Evolutionary conservation across 2,888 invertebrate genomes (phyloP).

Genomic region (Cheilosia urbana): DNA sequence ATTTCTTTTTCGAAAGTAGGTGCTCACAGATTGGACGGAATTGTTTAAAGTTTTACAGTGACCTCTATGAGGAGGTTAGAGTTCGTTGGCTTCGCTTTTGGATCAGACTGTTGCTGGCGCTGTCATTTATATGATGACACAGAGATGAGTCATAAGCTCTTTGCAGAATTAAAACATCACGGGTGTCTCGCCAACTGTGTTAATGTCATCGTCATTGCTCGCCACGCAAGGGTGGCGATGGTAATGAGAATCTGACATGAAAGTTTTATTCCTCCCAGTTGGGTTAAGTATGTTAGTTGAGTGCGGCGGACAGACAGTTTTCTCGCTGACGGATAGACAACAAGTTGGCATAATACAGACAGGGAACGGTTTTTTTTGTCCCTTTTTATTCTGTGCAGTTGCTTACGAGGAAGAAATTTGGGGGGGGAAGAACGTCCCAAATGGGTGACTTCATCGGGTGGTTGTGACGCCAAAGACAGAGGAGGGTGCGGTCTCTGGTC

Average conservation of each 20-base stretch:
- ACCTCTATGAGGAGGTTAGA: slow-evolving; percentile 49
- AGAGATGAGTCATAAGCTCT: slow-evolving; percentile 31
- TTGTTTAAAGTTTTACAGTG: slow-evolving; percentile 32
- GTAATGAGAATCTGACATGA: slow-evolving; percentile 72
- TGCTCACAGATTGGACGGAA: background rate
- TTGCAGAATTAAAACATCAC: slow-evolving; percentile 47
- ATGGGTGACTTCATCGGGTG: slow-evolving; percentile 45
- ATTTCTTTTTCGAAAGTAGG: slow-evolving; percentile 17
- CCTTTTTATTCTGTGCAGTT: background rate
- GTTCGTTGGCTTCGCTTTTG: slow-evolving; percentile 22
- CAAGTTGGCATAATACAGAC: background rate
- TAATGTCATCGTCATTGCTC: slow-evolving; percentile 16
- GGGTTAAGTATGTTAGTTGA: slow-evolving; percentile 28
- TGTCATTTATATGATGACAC: slow-evolving; percentile 2
- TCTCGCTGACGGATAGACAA: slow-evolving; percentile 29
- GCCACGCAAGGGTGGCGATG: slow-evolving; percentile 65
- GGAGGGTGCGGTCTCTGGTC: background rate
- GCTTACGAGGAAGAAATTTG: slow-evolving; percentile 27
- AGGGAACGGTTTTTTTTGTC: slow-evolving; percentile 19
- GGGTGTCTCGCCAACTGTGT: slow-evolving; percentile 18
- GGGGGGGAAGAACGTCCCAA: background rate
- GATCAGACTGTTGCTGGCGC: background rate
- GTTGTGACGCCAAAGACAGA: slow-evolving; percentile 2
- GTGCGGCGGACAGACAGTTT: slow-evolving; percentile 31
- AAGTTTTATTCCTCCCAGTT: slow-evolving; percentile 55